Base-by-base conservation (phyloP, 2,888 invertebrate genomes). In the Torymus texanus region DNA sequence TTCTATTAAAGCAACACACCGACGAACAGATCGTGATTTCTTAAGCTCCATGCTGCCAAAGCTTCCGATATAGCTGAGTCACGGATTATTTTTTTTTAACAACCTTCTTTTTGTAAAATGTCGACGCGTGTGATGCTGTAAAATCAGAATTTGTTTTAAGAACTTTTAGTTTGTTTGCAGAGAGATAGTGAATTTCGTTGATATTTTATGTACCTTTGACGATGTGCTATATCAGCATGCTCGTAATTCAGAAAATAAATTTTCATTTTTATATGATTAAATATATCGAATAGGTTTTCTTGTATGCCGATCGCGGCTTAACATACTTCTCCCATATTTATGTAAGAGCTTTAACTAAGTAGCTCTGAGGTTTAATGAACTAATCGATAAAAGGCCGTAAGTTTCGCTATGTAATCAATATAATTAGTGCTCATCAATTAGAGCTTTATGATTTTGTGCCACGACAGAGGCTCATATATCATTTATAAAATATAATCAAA, bases 401-500 rank as follows among this genome's bases (percentile, higher is more conserved):
- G 1, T 58, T 74, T 41, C n/a, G 18, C 72, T 2, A n/a, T 24
- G 41, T 18, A 73, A 78, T 78, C 78, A 62, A 78, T 78, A 67
- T 78, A 78, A 78, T 73, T 73, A 67, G 16, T 55, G 59, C 67
- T 78, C 73, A 67, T 67, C 78, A 59, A 78, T 78, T 78, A 72
- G 56, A 56, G 29, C 73, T 73, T 73, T 78, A 73, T 50, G 59
- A 78, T 62, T 29, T 16, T 56, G 13, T 50, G n/a, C 61, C 78
- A 78, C 78, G 78, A 21, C 62, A 73, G 56, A 21, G 10, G 24
- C 73, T 73, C 78, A 13, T 78, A 73, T 73, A 78, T 78, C 73
- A 73, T 72, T 24, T 58, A 70, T 56, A 78, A 78, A 78, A 78
- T 73, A 73, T 73, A 78, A 78, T 78, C 78, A 73, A 73, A 73